Evolutionary conservation across 1,140 invertebrate genomes (phyloP).

Genomic region (Dinoponera quadriceps): DNA sequence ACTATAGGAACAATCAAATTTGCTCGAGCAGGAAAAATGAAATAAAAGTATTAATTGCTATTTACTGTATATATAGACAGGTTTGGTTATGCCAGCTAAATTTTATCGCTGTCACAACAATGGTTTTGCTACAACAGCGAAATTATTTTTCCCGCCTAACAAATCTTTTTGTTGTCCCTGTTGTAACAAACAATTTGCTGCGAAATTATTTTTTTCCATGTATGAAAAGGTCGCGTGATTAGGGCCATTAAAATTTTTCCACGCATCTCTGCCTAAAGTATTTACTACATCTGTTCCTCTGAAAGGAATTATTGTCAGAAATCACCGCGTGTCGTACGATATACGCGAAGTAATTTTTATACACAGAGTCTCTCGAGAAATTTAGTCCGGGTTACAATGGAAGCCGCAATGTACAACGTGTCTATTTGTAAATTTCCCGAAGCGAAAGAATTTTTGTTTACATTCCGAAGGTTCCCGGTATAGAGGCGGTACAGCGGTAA

Average conservation of each 20-base stretch:
- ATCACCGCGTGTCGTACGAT: not conserved
- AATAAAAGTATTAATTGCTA: too few relatives aligned
- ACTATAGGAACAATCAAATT: too few relatives aligned
- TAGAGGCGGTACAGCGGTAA: not conserved
- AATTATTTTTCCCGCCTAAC: too few relatives aligned
- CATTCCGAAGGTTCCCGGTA: slow-evolving; percentile 1
- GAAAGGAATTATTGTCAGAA: not conserved
- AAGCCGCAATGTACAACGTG: not conserved
- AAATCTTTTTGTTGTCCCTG: too few relatives aligned
- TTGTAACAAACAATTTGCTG: too few relatives aligned
- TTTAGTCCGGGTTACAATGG: not conserved
- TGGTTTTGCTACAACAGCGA: too few relatives aligned
- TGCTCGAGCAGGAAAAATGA: too few relatives aligned
- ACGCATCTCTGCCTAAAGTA: not conserved
- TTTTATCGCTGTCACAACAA: too few relatives aligned
- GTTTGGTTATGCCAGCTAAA: too few relatives aligned
- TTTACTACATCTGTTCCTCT: not conserved
- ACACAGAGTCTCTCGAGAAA: not conserved
- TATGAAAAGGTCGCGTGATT: not conserved
- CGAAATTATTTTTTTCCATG: too few relatives aligned
- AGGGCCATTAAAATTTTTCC: too few relatives aligned
- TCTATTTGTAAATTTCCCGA: slow-evolving; percentile 1
- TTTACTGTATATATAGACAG: too few relatives aligned
- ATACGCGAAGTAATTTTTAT: not conserved
- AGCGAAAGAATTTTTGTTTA: slow-evolving; percentile 39